These are phyloP conservation scores for Choloepus didactylus DNA, from an alignment of 2,797 vertebrate genomes.

Conservation along the genomic window DNA sequence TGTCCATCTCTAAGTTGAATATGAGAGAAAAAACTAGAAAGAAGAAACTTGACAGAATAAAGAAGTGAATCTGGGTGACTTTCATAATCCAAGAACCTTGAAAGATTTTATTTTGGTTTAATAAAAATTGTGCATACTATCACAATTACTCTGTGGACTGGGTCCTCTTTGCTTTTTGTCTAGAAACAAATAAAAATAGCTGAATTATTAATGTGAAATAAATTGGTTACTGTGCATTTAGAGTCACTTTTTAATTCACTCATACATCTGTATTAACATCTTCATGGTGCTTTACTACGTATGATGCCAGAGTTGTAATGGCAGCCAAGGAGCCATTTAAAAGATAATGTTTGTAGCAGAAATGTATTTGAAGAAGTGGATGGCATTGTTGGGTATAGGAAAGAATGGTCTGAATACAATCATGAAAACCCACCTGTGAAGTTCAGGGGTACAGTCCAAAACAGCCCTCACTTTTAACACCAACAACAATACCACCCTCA, in stretches of 20 bases:
- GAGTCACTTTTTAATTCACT: slow-evolving; percentile 81
- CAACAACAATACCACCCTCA: neutral
- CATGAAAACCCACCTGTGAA: neutral
- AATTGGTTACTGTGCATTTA: slow-evolving; percentile 80
- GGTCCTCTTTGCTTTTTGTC: slow-evolving; percentile 71
- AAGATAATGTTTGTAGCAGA: slow-evolving; percentile 72
- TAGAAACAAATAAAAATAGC: slow-evolving; percentile 82
- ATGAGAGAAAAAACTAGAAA: neutral
- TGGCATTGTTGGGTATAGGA: slow-evolving; percentile 22
- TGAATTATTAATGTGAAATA: slow-evolving; percentile 83
- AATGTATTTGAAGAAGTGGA: slow-evolving; percentile 55
- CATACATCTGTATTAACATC: slow-evolving; percentile 80
- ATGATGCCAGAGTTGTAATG: slow-evolving; percentile 60
- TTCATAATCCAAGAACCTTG: slow-evolving; percentile 55
- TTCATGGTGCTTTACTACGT: slow-evolving; percentile 69
- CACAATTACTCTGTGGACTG: slow-evolving; percentile 60
- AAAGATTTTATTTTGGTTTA: slow-evolving; percentile 65
- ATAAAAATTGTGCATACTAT: slow-evolving; percentile 71
- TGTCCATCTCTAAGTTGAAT: neutral
- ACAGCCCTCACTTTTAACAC: neutral
- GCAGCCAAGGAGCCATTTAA: slow-evolving; percentile 78
- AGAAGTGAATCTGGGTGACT: neutral
- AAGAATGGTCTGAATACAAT: slow-evolving; percentile 11
- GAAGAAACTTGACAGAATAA: neutral
- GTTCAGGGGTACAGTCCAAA: neutral